Evolutionary conservation across 2,113 vertebrate species (phyloP).

Genomic region (Petromus typicus): DNA sequence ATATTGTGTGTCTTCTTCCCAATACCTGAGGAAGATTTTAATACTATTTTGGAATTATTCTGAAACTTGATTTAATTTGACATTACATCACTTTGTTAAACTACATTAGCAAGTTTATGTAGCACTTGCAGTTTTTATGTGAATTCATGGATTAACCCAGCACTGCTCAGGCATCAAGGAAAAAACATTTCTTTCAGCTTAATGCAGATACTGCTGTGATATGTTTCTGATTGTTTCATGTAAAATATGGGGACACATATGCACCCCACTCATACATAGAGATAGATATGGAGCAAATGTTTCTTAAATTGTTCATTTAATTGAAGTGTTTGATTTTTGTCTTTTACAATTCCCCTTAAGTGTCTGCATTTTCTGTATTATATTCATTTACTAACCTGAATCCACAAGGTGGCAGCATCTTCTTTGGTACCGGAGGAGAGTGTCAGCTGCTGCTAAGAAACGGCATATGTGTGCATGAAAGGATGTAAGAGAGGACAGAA

Average conservation of each 20-base stretch:
- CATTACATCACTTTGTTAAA: not conserved
- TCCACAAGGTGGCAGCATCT: conserved; percentile 67
- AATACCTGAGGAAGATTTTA: not conserved
- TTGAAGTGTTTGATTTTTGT: not conserved
- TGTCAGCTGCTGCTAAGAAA: fast-evolving
- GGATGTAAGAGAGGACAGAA: not conserved
- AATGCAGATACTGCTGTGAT: not conserved
- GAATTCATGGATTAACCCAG: not conserved
- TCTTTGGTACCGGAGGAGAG: not conserved
- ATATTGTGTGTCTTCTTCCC: too few species aligned
- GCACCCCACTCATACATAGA: not conserved
- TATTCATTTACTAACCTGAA: not conserved
- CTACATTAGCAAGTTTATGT: not conserved
- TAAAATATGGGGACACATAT: not conserved
- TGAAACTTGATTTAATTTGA: not conserved
- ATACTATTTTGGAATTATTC: not conserved
- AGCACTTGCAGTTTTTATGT: not conserved
- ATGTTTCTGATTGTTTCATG: not conserved
- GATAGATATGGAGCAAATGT: not conserved
- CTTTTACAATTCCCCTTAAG: not conserved
- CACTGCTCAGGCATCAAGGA: not conserved
- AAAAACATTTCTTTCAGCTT: not conserved
- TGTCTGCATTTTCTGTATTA: not conserved
- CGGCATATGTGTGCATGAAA: not conserved
- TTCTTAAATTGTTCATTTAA: not conserved